phyloP scores from a whole-genome alignment of 2,113 vertebrate species.

The Ameiurus melas region DNA sequence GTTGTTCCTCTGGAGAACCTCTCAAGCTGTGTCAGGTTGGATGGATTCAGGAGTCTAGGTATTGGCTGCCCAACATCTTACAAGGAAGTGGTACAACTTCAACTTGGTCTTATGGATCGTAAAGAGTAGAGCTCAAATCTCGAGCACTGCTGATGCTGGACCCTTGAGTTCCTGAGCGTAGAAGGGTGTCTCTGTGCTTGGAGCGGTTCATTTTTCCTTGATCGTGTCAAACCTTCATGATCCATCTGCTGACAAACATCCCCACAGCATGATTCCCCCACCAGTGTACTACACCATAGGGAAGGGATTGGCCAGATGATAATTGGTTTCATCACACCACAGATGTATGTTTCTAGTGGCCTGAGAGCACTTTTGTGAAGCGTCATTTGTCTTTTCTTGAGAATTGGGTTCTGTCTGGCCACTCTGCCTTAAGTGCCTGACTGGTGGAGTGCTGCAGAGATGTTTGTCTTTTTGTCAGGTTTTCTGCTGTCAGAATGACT shows the following conservation, averaged over 20 bases:
- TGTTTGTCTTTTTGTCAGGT: background rate
- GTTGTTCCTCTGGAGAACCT: background rate
- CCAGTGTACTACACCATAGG: background rate
- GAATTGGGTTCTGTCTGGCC: background rate
- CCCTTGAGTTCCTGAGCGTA: background rate
- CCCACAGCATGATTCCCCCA: background rate
- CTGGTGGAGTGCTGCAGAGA: background rate
- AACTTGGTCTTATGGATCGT: background rate
- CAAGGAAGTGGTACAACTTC: background rate
- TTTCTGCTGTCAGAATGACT: background rate
- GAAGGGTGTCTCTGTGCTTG: background rate
- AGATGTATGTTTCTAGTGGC: background rate
- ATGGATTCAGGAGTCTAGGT: background rate
- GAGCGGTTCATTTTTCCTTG: background rate
- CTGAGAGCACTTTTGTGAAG: background rate
- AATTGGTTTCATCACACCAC: conserved; percentile 16
- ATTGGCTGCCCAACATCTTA: background rate
- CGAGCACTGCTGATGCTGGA: background rate
- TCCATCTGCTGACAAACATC: background rate
- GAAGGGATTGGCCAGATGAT: conserved; percentile 7
- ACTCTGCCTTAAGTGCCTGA: background rate
- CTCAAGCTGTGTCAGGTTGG: background rate
- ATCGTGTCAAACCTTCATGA: background rate
- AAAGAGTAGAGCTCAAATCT: background rate
- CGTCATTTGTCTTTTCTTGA: background rate